These are phyloP conservation scores for Heterochromis multidens DNA, from an alignment of 2,113 vertebrate species.

Conservation along the genomic window DNA sequence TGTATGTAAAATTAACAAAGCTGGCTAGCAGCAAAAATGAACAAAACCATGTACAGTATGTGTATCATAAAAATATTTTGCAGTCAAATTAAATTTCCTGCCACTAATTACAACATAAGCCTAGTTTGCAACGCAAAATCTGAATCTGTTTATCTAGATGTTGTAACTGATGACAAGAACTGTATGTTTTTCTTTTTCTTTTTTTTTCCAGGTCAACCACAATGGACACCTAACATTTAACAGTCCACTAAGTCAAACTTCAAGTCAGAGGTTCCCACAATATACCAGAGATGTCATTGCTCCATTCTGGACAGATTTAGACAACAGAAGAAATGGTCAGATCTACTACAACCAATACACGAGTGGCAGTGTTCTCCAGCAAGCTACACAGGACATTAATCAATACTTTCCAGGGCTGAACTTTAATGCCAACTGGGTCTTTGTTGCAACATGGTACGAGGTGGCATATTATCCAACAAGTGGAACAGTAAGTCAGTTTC, in stretches of 20 bases:
- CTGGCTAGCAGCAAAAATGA: no score
- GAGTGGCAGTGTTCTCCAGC: not conserved
- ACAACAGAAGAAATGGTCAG: conserved; percentile 31
- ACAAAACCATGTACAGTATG: not conserved
- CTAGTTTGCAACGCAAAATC: not conserved
- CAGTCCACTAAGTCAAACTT: accelerated
- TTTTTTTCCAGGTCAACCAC: conserved; percentile 63
- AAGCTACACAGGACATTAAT: conserved; percentile 55
- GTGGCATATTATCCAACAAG: conserved; percentile 44
- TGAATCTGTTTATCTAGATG: no score
- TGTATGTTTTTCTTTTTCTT: no score
- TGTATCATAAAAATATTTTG: accelerated
- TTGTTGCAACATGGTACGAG: conserved; percentile 73
- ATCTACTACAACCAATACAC: conserved; percentile 61
- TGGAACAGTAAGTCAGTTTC: accelerated
- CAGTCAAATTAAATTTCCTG: accelerated
- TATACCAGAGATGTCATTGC: conserved; percentile 38
- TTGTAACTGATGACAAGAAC: not conserved
- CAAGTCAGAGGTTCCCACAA: conserved; percentile 33
- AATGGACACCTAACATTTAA: conserved; percentile 73
- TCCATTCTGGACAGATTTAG: conserved; percentile 61
- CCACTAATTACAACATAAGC: not conserved
- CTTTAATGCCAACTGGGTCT: conserved; percentile 48
- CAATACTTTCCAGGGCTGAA: conserved; percentile 19
- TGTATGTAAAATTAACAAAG: conserved; percentile 38